Conservation (phyloP, 2,113 vertebrate genomes). For the Aspidoscelis tigris region DNA sequence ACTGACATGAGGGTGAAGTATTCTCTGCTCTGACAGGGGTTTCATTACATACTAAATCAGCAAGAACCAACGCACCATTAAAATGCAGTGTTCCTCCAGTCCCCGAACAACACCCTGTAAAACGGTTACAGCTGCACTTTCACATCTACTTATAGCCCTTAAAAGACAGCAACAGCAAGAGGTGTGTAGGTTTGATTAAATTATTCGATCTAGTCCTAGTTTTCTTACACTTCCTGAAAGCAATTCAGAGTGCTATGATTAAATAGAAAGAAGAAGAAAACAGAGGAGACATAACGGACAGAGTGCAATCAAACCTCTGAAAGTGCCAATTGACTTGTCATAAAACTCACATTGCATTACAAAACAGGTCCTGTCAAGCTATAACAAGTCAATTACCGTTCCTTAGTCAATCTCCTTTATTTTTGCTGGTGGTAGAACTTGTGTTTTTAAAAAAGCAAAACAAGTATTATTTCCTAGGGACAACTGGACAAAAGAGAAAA, state of each 20-base stretch:
- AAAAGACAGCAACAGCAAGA: conserved; percentile 46
- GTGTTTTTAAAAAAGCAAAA: conserved; percentile 17
- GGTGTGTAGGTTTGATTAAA: conserved; percentile 56
- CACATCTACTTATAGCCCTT: conserved; percentile 45
- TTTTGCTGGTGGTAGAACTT: conserved; percentile 34
- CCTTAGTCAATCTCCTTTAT: conserved; percentile 48
- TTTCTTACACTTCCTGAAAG: conserved; percentile 27
- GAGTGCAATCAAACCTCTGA: conserved; percentile 48
- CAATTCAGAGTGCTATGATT: conserved; percentile 49
- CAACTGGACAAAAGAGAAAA: background rate
- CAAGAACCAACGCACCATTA: conserved; percentile 27
- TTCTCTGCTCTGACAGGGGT: conserved; percentile 31
- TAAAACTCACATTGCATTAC: conserved; percentile 48
- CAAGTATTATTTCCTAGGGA: background rate
- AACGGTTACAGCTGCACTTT: conserved; percentile 56
- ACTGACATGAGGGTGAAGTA: conserved; percentile 27
- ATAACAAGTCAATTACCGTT: conserved; percentile 64
- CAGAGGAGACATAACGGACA: conserved; percentile 23
- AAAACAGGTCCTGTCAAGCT: conserved; percentile 59
- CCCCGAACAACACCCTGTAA: conserved; percentile 57
- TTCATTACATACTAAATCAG: conserved; percentile 30
- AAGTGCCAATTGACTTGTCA: conserved; percentile 54
- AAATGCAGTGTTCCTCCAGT: conserved; percentile 46
- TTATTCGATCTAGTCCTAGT: conserved; percentile 1
- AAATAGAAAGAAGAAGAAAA: conserved; percentile 11